Evolutionary conservation across 2,888 invertebrate species (phyloP).

Genomic region (Lissonota sp.): DNA sequence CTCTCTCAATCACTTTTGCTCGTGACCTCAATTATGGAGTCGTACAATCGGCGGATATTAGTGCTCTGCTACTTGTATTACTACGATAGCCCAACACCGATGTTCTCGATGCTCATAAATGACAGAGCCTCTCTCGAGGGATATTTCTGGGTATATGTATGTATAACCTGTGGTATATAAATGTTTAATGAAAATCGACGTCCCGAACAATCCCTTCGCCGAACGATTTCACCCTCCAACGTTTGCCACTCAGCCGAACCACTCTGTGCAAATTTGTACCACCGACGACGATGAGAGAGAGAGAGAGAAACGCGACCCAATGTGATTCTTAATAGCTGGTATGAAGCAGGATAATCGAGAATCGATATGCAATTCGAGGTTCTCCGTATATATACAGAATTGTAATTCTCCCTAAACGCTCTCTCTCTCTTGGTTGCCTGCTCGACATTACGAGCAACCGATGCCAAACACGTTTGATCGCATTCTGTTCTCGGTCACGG

Average conservation of each 20-base stretch:
- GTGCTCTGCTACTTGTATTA: conserved; percentile 21
- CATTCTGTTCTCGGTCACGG: conserved; percentile 53
- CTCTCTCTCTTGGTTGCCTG: neutral
- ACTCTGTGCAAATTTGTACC: conserved; percentile 52
- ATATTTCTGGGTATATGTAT: neutral
- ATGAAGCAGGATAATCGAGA: conserved; percentile 57
- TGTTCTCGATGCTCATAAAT: conserved; percentile 23
- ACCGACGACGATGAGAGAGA: conserved; percentile 19
- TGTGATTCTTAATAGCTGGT: conserved; percentile 52
- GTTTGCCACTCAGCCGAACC: conserved; percentile 26
- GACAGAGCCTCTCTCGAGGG: conserved; percentile 9
- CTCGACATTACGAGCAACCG: conserved; percentile 24
- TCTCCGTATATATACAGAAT: too few species aligned
- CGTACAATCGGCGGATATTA: conserved; percentile 35
- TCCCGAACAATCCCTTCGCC: conserved; percentile 51
- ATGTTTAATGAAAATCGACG: conserved; percentile 64
- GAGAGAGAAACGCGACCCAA: conserved; percentile 10
- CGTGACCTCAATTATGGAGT: conserved; percentile 25
- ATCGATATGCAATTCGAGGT: conserved; percentile 60
- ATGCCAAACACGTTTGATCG: conserved; percentile 62
- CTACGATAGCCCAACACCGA: conserved; percentile 9
- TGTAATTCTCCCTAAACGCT: conserved; percentile 30
- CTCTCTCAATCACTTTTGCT: neutral
- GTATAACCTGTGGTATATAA: conserved; percentile 26
- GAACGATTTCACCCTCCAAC: conserved; percentile 38